A percentile compares a stretch with the other conserved stretches of the same genome.
Evolutionary conservation across 2,888 invertebrate species (phyloP).

Genomic region (Metalampra italica): DNA sequence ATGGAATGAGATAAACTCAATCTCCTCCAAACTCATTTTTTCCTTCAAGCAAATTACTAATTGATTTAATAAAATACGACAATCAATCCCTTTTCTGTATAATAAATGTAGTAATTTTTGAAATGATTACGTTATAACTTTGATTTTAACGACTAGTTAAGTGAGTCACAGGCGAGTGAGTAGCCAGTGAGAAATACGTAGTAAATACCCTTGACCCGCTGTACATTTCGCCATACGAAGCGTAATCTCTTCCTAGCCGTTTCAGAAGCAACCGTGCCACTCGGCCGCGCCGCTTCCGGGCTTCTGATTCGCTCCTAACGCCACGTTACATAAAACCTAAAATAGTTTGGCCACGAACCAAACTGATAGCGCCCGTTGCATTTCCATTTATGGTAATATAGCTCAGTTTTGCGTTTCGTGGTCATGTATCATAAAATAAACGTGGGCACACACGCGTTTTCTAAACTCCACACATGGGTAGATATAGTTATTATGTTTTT

Average conservation of each 20-base stretch:
- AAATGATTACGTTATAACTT: not conserved
- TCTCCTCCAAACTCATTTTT: too few species aligned
- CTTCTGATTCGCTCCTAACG: constrained; percentile 14
- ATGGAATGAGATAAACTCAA: too few species aligned
- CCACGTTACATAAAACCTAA: constrained; percentile 12
- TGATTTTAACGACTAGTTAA: too few species aligned
- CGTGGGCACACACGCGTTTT: constrained; percentile 21
- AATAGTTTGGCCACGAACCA: constrained; percentile 10
- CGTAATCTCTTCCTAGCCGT: constrained; percentile 38
- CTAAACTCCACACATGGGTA: not conserved
- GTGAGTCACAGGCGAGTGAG: not conserved
- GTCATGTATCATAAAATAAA: constrained; percentile 34
- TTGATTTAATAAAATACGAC: too few species aligned
- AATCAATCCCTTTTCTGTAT: too few species aligned
- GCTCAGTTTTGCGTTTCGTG: constrained; percentile 33
- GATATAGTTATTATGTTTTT: too few species aligned
- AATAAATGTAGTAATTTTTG: too few species aligned
- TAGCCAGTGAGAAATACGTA: not conserved
- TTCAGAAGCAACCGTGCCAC: constrained; percentile 43
- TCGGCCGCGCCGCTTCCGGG: constrained; percentile 23
- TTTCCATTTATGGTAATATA: constrained; percentile 51
- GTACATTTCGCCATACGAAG: constrained; percentile 36
- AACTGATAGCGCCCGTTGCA: constrained; percentile 10
- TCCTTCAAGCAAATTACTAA: too few species aligned
- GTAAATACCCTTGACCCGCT: constrained; percentile 25